Conservation (phyloP, 2,888 invertebrate species). For the Polymixis flavicincta region DNA sequence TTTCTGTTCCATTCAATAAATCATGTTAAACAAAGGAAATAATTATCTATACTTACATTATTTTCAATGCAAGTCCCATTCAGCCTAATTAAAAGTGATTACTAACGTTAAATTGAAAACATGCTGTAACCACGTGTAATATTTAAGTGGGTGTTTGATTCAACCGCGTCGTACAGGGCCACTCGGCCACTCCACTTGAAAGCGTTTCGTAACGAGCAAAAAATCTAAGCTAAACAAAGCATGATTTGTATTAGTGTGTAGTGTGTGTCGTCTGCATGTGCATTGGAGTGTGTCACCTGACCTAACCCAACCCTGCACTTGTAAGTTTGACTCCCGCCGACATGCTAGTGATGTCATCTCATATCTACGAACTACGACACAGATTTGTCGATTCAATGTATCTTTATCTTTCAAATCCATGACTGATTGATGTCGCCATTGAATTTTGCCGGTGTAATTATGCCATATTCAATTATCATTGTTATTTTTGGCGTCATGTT, state of each 20-base stretch:
- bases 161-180: slow-evolving; percentile 43
- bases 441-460: slow-evolving; percentile 28
- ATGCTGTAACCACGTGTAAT: slow-evolving; percentile 43
- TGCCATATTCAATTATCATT: slow-evolving; percentile 38
- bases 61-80: slow-evolving; percentile 23
- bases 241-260: slow-evolving; percentile 63
- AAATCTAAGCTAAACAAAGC: slow-evolving; percentile 65
- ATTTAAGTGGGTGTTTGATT: slow-evolving; percentile 51
- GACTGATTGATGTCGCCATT: slow-evolving; percentile 16
- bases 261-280: slow-evolving; percentile 75
- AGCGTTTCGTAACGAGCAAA: slow-evolving; percentile 65
- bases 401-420: not conserved
- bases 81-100: slow-evolving; percentile 44
- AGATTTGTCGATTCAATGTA: slow-evolving; percentile 65
- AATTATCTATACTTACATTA: slow-evolving; percentile 37
- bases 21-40: slow-evolving; percentile 28
- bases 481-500: slow-evolving; percentile 24
- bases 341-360: slow-evolving; percentile 73
- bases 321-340: slow-evolving; percentile 79
- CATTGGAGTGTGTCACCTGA: slow-evolving; percentile 86
- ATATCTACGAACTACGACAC: slow-evolving; percentile 20
- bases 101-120: slow-evolving; percentile 34
- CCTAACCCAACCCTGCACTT: slow-evolving; percentile 89
- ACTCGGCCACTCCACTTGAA: slow-evolving; percentile 60
- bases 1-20: slow-evolving; percentile 21